Evolutionary conservation across 1,140 invertebrate species (phyloP), one percentile per base, ranked within the genome.

Genomic region (Nomia melanderi): DNA sequence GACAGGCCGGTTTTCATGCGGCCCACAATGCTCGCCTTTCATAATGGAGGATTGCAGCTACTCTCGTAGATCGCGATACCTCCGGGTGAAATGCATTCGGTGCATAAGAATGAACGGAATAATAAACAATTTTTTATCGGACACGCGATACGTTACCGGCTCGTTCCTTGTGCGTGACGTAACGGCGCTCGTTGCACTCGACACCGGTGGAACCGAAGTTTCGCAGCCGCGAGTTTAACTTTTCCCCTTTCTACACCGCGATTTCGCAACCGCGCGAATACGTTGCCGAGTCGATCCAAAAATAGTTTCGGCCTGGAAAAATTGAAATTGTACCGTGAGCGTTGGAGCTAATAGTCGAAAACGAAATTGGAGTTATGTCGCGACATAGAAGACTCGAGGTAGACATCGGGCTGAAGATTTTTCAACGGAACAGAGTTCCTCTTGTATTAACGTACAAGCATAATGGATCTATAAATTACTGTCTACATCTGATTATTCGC

Each of bases 51-150:
- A 75, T 79, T 69, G 53, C 29, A 9, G 50, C 31, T 27, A 64
- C 47, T 25, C 54, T 31, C 25, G 14, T 47, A 33, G 80, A 82
- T 82, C 80, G 81, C 76, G 70, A 78, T 74, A 71, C 56, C 64
- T 25, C 29, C 36, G 29, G 27, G 63, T 65, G 53, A 65, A 69
- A 69, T 69, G 63, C 23, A 39, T 57, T 64, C n/a, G 17, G 47
- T n/a, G 25, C 23, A 47, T 25, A 63, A 64, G 39, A 75, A 66
- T 41, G 39, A 60, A 67, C 44, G 66, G 72, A 83, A 83, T 84
- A 83, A 84, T 84, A 84, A 83, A 83, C 44, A 70, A 59, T 44
- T 80, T 70, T 83, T 83, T 81, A 64, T 80, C 69, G 64, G 65
- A 74, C 83, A 77, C 74, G 73, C 81, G 83, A 84, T 84, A 83